Conservation (phyloP, 2,797 vertebrate species). For the Schizopygopsis malacanthus region DNA sequence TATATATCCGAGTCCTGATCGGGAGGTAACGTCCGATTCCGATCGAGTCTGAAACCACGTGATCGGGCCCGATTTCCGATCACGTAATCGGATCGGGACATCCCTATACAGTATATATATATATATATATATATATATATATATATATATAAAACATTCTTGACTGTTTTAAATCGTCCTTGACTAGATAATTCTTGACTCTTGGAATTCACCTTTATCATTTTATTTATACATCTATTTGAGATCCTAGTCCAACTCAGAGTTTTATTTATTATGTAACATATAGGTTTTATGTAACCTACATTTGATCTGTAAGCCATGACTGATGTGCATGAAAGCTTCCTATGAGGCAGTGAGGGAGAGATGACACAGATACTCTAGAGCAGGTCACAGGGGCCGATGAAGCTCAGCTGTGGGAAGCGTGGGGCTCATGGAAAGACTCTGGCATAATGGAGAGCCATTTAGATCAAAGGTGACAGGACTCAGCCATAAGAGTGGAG, state of each 20-base stretch:
- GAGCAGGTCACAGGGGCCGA: constrained; percentile 32
- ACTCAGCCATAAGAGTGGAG: background rate
- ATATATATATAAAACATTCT: no score
- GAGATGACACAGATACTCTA: constrained; percentile 26
- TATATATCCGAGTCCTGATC: no score
- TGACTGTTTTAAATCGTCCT: no score
- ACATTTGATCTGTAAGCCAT: background rate
- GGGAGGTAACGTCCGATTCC: no score
- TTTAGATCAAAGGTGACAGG: constrained; percentile 47
- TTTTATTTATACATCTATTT: background rate
- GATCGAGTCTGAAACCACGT: no score
- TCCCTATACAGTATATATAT: no score
- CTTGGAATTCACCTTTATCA: background rate
- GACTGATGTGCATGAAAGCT: constrained; percentile 26
- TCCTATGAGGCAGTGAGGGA: background rate
- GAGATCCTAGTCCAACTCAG: no score
- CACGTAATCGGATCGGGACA: no score
- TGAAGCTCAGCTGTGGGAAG: constrained; percentile 41
- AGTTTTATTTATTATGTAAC: background rate
- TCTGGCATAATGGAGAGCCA: constrained; percentile 38
- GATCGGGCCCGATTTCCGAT: no score
- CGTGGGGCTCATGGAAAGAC: constrained; percentile 31
- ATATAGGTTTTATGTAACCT: background rate
- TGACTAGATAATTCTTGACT: background rate
- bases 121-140: no score